Evolutionary conservation across 2,797 vertebrate species (phyloP).

Genomic region (Malurus leucopterus): DNA sequence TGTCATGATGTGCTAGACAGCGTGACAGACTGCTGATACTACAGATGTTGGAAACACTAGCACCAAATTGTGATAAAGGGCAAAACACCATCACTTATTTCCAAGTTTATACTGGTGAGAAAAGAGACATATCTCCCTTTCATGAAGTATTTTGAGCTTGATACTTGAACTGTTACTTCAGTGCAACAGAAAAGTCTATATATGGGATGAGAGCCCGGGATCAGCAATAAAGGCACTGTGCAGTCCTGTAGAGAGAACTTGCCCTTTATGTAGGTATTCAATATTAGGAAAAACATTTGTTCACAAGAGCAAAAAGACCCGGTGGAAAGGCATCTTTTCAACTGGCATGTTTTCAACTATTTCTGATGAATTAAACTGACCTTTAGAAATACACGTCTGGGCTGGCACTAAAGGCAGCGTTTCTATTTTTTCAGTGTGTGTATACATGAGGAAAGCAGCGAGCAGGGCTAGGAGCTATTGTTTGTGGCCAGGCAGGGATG

Average conservation of each 20-base stretch:
- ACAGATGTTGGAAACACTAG: background rate
- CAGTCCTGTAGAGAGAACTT: background rate
- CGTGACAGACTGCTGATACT: background rate
- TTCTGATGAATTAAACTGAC: conserved; percentile 42
- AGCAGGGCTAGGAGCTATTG: background rate
- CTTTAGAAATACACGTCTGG: conserved; percentile 16
- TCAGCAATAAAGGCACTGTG: background rate
- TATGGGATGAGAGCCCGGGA: background rate
- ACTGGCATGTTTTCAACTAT: conserved; percentile 14
- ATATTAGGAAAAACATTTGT: conserved; percentile 10
- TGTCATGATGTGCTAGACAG: background rate
- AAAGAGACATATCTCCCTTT: background rate
- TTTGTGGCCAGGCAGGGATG: background rate
- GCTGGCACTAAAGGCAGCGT: background rate
- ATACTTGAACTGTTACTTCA: background rate
- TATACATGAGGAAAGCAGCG: background rate
- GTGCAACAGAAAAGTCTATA: background rate
- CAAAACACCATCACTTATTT: background rate
- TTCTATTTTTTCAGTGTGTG: background rate
- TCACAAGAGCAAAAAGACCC: conserved; percentile 43
- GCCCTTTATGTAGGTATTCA: conserved; percentile 12
- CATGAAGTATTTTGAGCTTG: background rate
- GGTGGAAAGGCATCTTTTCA: conserved; percentile 21
- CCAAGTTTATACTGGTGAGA: background rate
- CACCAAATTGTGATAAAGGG: background rate